Percentiles rank a stretch among this genome's conserved stretches.
Evolutionary conservation across 2,888 invertebrate species (phyloP).

Genomic region (Lasioglossum figueresi): DNA sequence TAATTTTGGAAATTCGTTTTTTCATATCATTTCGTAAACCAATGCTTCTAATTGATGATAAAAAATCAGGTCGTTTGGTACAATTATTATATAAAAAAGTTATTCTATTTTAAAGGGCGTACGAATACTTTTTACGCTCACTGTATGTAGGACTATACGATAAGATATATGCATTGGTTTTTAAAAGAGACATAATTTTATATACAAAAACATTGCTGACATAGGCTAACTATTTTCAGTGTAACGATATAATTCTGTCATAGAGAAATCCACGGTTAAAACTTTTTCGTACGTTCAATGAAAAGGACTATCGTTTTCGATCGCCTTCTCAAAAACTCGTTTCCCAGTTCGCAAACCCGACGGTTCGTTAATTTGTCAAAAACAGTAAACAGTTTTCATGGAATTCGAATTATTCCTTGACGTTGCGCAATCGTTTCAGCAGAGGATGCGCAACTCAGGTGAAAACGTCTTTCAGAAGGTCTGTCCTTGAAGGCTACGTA

Average conservation of each 20-base stretch:
- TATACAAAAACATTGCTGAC: too few species aligned
- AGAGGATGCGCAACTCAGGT: neutral
- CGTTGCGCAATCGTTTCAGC: constrained; percentile 27
- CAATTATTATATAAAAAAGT: too few species aligned
- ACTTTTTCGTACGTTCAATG: neutral
- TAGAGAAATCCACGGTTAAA: neutral
- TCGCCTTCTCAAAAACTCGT: neutral
- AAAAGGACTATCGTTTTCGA: neutral
- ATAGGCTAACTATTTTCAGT: neutral
- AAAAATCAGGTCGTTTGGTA: too few species aligned
- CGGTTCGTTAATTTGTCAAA: constrained; percentile 15
- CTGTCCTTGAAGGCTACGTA: constrained; percentile 23
- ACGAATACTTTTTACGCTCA: too few species aligned
- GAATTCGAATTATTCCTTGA: constrained; percentile 2
- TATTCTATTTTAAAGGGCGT: too few species aligned
- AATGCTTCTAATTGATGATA: too few species aligned
- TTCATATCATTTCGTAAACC: too few species aligned
- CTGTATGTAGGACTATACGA: too few species aligned
- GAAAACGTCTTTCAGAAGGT: constrained; percentile 12
- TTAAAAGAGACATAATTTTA: too few species aligned
- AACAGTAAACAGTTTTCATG: constrained; percentile 1
- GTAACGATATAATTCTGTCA: neutral
- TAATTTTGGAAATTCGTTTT: too few species aligned
- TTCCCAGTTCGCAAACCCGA: neutral
- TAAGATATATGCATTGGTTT: too few species aligned